Evolutionary conservation across 2,888 invertebrate genomes (phyloP).

Genomic region (Cryptocheilus praepositus): DNA sequence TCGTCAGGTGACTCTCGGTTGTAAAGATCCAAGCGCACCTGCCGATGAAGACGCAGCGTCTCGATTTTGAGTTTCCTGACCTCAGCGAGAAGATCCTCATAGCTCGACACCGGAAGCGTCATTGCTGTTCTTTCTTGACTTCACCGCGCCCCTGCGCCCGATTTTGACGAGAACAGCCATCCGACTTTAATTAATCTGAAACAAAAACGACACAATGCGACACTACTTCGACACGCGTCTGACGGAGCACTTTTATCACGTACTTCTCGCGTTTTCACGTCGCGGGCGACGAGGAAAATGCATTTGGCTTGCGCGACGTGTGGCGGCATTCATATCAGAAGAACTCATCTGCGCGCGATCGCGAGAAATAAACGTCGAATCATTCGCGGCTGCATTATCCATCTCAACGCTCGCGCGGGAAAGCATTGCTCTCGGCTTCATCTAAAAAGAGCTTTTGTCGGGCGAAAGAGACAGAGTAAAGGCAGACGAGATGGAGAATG

Average conservation of each 20-base stretch:
- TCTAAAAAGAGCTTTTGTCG: not conserved
- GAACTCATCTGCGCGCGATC: too few species aligned
- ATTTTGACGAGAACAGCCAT: conserved; percentile 52
- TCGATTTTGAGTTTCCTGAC: conserved; percentile 79
- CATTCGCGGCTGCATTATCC: too few species aligned
- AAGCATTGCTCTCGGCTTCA: too few species aligned
- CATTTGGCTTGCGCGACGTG: too few species aligned
- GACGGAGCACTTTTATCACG: too few species aligned
- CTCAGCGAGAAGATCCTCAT: conserved; percentile 79
- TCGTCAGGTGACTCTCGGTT: conserved; percentile 66
- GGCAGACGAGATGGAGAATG: not conserved
- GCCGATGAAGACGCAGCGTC: conserved; percentile 78
- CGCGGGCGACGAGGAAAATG: too few species aligned
- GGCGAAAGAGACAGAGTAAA: conserved; percentile 2
- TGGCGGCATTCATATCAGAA: too few species aligned
- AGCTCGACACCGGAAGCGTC: conserved; percentile 80
- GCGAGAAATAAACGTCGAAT: too few species aligned
- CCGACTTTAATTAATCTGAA: conserved; percentile 40
- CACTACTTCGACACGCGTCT: too few species aligned
- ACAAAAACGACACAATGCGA: too few species aligned
- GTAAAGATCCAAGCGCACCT: conserved; percentile 72
- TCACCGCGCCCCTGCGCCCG: conserved; percentile 53
- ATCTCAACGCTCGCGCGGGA: too few species aligned
- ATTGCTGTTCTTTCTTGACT: conserved; percentile 68
- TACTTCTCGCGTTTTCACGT: too few species aligned